Base-by-base conservation (phyloP, 30 jellyfish, hydroid and myxozoan genomes). In the Catostylus mosaicus region DNA sequence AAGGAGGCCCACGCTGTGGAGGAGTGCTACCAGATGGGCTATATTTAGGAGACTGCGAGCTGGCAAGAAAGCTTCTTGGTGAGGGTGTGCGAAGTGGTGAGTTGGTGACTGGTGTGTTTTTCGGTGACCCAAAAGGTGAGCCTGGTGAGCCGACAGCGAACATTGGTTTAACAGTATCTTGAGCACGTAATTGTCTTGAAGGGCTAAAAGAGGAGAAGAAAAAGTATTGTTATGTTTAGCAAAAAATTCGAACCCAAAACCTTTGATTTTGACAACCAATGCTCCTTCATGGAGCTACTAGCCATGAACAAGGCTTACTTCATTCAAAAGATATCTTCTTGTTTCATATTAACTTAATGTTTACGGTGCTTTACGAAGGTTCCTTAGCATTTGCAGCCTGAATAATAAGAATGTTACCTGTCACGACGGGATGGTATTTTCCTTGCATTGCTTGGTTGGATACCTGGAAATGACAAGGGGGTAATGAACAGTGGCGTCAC, bases 61-160 rank as follows among this genome's bases (percentile, higher is more conserved):
- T 50, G 23, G 38, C 80, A 10, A 34, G 38, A 1, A 70, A 43
- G 26, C 37, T 35, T 52, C 57, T 73, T 9, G 95, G 88, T 19
- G 95, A 75, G 6, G 95, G 95, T 0, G 95, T 84, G 65, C 88
- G 83, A 34, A 32, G 67, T 1, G 72, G 77, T 23, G 79, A 66
- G 33, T 35, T 45, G 18, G 84, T 57, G n/a, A 88, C 88, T 4
- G 95, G 95, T 32, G 88, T 84, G 80, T 45, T 46, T 63, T 56
- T 82, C 23, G 95, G 95, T 60, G 95, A 73, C 27, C 74, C 73
- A 31, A 48, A 79, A 46, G 95, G 88, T 1, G 95, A 65, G 38
- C 63, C 61, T 1, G 95, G 95, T 16, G 95, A 84, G 24, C 95
- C 95, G 65, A 84, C 82, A 43, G 88, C 54, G 60, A 84, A 84